phyloP scores from a whole-genome alignment of 2,113 vertebrate species.

The Spheniscus mendiculus region DNA sequence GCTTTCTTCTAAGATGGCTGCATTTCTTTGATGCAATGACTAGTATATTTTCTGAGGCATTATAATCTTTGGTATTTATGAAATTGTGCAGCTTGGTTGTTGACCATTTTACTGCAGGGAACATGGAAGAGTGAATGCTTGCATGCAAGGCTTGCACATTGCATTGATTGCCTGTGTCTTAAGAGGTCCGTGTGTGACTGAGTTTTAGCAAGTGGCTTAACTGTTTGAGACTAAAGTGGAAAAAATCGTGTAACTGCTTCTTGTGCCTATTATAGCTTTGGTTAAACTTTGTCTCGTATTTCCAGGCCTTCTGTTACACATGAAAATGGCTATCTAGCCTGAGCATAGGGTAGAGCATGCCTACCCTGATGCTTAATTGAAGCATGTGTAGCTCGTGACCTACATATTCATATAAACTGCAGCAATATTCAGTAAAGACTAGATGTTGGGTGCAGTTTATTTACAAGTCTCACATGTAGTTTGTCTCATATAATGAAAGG shows the following conservation, averaged over 20 bases:
- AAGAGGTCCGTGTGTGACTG: background rate
- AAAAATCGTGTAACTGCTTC: background rate
- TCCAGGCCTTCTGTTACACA: background rate
- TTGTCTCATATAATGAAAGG: background rate
- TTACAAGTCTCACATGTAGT: background rate
- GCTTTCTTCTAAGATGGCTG: background rate
- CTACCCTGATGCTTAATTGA: background rate
- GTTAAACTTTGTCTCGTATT: background rate
- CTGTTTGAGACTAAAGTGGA: background rate
- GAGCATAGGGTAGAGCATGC: background rate
- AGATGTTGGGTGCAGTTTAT: background rate
- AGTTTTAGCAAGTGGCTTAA: background rate
- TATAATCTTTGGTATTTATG: background rate
- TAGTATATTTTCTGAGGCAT: background rate
- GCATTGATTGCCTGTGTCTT: background rate
- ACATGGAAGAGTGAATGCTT: background rate
- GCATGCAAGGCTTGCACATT: background rate
- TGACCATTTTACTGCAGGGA: background rate
- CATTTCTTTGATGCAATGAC: background rate
- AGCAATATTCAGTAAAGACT: background rate
- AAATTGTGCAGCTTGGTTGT: background rate
- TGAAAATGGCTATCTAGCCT: background rate
- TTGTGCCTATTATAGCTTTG: background rate
- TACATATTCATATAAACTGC: background rate
- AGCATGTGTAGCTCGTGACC: slow-evolving; percentile 12